These are phyloP conservation scores for Colostygia pectinataria DNA, from an alignment of 2,888 invertebrate species.

Conservation along the genomic window DNA sequence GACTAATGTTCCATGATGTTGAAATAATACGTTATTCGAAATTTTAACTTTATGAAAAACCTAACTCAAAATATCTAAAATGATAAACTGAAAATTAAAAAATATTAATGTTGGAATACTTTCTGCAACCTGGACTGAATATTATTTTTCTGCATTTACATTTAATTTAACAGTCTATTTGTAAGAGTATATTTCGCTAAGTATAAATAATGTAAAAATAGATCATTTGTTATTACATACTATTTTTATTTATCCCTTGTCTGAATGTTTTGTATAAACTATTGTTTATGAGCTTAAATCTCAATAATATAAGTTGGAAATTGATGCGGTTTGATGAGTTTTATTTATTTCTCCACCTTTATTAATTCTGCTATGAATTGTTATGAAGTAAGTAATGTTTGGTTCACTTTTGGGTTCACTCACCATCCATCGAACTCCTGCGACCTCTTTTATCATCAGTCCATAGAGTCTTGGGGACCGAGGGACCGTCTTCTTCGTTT, in stretches of 20 bases:
- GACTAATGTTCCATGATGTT: slow-evolving; percentile 6
- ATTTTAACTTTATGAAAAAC: no score
- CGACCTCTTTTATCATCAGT: no score
- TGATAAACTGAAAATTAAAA: no score
- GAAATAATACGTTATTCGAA: no score
- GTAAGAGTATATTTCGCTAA: slow-evolving; percentile 2
- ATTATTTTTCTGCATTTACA: slow-evolving; percentile 6
- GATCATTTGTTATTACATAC: neutral
- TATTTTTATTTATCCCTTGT: neutral
- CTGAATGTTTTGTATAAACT: slow-evolving; percentile 1
- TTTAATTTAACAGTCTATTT: neutral
- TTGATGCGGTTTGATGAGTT: neutral
- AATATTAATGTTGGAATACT: slow-evolving; percentile 3
- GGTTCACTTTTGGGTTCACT: no score
- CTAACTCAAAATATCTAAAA: no score
- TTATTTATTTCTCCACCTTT: no score
- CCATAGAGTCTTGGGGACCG: no score
- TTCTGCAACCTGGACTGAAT: slow-evolving; percentile 17
- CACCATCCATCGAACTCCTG: no score
- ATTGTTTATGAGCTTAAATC: slow-evolving; percentile 9
- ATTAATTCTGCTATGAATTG: no score
- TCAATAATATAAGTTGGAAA: slow-evolving; percentile 2
- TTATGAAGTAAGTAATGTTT: no score
- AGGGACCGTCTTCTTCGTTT: no score
- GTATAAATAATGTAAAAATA: neutral